Percentiles rank a stretch among this genome's conserved stretches.
Conservation (phyloP, 2,888 invertebrate genomes). For the Brenthis daphne region DNA sequence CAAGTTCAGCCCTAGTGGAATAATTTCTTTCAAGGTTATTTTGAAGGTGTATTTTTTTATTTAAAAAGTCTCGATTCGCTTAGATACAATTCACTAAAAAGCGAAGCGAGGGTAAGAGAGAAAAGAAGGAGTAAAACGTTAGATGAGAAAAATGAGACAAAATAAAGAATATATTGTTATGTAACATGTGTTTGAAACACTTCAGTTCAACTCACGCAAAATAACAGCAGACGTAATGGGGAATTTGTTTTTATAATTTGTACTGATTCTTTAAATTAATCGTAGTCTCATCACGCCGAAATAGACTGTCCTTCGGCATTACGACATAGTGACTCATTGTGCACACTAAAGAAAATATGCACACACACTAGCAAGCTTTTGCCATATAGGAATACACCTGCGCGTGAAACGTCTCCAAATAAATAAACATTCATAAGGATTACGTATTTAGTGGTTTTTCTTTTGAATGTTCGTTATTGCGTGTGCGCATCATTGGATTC, state of each 20-base stretch:
- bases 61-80: no score
- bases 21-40: no score
- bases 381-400: conserved; percentile 62
- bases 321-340: conserved; percentile 75
- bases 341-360: conserved; percentile 57
- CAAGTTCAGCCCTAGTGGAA: no score
- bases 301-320: conserved; percentile 73
- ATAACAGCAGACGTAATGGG: conserved; percentile 1
- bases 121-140: background rate
- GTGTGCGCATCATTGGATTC: conserved; percentile 48
- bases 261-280: conserved; percentile 48
- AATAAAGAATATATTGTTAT: background rate
- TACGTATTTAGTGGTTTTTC: conserved; percentile 76
- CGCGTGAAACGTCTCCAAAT: conserved; percentile 59
- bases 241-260: conserved; percentile 33
- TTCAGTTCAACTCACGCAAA: conserved; percentile 1
- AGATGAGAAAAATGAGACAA: background rate
- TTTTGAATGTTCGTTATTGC: conserved; percentile 46
- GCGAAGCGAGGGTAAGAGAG: no score
- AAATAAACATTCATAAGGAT: conserved; percentile 60
- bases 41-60: no score
- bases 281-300: conserved; percentile 76
- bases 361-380: conserved; percentile 54
- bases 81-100: no score
- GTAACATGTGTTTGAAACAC: background rate